A percentile compares a stretch with the other conserved stretches of the same genome.
These are phyloP conservation scores for Amphiura filiformis DNA, from an alignment of 35 echinoderm and acorn worm genomes.

Conservation along the genomic window DNA sequence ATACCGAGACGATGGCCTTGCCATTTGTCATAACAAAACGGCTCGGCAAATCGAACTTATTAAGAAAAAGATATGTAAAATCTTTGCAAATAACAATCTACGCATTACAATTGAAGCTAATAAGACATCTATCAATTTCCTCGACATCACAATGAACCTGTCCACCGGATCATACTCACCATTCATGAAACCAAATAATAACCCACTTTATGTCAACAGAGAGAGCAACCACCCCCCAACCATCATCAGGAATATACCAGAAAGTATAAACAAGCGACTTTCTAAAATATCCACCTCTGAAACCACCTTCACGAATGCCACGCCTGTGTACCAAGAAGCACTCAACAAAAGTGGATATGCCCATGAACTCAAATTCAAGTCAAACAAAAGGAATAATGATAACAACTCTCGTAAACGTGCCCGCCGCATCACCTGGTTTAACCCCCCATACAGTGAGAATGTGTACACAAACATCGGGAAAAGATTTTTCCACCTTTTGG, in stretches of 20 bases:
- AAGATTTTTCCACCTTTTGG: constrained; percentile 28
- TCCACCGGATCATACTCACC: neutral
- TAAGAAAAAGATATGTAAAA: constrained; percentile 12
- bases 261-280: constrained; percentile 11
- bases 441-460: constrained; percentile 36
- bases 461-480: constrained; percentile 37
- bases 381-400: neutral
- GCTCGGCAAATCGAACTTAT: constrained; percentile 13
- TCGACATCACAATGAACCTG: constrained; percentile 14
- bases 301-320: constrained; percentile 25
- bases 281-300: no score
- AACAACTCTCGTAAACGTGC: neutral
- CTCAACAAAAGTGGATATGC: neutral
- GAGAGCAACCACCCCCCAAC: constrained; percentile 10
- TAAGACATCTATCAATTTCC: neutral
- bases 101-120: constrained; percentile 3
- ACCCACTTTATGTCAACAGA: neutral
- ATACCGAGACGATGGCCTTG: constrained; percentile 57
- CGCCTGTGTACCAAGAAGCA: constrained; percentile 15
- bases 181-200: constrained; percentile 9
- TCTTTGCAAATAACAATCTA: constrained; percentile 17
- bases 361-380: neutral
- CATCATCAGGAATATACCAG: neutral
- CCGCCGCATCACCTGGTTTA: constrained; percentile 45
- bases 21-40: constrained; percentile 26